Conservation (phyloP, 1,140 invertebrate genomes). For the Yoshiicerus persimilis region DNA sequence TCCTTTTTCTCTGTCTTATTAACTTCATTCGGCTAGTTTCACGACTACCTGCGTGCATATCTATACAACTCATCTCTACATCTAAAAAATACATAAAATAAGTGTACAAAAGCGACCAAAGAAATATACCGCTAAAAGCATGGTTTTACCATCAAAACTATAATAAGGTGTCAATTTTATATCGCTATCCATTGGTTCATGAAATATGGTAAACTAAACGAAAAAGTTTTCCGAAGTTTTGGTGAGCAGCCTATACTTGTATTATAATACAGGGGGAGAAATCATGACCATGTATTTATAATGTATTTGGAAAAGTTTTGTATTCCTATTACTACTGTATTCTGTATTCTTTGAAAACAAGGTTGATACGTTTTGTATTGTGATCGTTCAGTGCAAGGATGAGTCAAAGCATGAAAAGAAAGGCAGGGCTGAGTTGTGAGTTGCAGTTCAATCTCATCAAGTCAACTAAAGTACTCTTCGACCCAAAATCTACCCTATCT, state of each 20-base stretch:
- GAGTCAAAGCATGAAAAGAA: background rate
- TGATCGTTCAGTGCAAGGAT: background rate
- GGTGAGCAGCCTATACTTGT: too few species aligned
- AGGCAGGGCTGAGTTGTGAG: background rate
- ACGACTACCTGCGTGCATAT: background rate
- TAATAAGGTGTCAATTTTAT: constrained; percentile 3
- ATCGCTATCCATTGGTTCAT: background rate
- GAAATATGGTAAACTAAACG: background rate
- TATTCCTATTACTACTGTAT: background rate
- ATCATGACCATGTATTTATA: too few species aligned
- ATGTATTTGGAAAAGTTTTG: background rate
- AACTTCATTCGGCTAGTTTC: background rate
- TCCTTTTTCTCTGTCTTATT: background rate
- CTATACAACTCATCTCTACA: background rate
- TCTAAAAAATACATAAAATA: background rate
- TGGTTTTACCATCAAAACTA: background rate
- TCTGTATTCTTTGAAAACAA: background rate
- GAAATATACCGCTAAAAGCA: background rate
- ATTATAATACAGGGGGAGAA: background rate
- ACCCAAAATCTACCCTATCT: background rate
- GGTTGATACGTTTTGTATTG: background rate
- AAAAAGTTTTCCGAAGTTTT: too few species aligned
- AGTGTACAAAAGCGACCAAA: background rate
- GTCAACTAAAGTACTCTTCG: background rate
- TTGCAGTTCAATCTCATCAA: background rate